These are phyloP conservation scores for Atethmia centrago DNA, from an alignment of 2,888 invertebrate genomes.

Conservation along the genomic window DNA sequence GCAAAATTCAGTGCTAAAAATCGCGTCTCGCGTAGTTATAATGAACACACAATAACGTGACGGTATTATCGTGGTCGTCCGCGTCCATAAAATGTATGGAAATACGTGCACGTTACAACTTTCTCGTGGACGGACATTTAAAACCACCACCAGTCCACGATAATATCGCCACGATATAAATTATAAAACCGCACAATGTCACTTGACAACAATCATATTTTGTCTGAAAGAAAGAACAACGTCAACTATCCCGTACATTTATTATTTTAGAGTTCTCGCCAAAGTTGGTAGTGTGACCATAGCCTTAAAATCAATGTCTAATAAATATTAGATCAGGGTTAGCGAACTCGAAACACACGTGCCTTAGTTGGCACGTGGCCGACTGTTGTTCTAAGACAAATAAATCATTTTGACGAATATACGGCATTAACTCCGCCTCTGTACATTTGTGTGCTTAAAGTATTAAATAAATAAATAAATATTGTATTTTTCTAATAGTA, in stretches of 20 bases:
- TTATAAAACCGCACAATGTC: background rate
- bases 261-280: background rate
- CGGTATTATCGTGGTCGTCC: too few species aligned
- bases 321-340: conserved; percentile 52
- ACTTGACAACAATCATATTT: background rate
- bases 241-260: background rate
- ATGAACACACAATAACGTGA: too few species aligned
- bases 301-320: conserved; percentile 32
- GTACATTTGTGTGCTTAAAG: too few species aligned
- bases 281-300: conserved; percentile 9
- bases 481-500: background rate
- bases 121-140: too few species aligned
- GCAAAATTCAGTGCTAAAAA: too few species aligned
- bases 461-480: too few species aligned
- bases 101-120: too few species aligned
- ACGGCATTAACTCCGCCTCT: too few species aligned
- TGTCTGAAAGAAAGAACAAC: background rate
- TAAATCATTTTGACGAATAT: background rate
- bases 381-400: background rate
- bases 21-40: too few species aligned
- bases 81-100: too few species aligned
- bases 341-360: conserved; percentile 28
- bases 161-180: too few species aligned
- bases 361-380: conserved; percentile 10
- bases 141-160: too few species aligned